Evolutionary conservation across 2,888 invertebrate genomes (phyloP).

Genomic region (Globia sparganii): DNA sequence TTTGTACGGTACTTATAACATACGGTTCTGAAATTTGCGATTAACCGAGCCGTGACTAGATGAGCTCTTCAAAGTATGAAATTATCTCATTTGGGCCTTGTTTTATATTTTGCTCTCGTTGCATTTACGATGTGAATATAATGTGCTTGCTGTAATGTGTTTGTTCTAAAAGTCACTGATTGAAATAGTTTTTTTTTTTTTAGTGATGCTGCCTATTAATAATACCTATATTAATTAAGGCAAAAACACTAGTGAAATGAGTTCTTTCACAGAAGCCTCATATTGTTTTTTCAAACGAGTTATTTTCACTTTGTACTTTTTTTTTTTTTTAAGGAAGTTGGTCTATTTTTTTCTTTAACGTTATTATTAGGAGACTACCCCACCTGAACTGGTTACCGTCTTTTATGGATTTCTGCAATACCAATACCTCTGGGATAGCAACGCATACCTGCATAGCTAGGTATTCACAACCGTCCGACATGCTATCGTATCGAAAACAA

Average conservation of each 20-base stretch:
- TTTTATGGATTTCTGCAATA: background rate
- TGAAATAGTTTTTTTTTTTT: background rate
- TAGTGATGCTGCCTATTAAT: background rate
- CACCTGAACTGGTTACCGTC: background rate
- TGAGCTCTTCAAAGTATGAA: slow-evolving; percentile 23
- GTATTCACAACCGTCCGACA: too few relatives aligned
- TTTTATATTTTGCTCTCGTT: slow-evolving; percentile 11
- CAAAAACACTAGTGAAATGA: background rate
- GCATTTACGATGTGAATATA: background rate
- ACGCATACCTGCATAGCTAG: background rate
- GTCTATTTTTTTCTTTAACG: background rate
- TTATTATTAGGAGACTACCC: background rate
- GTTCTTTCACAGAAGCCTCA: background rate
- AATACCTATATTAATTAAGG: background rate
- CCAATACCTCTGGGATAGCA: background rate
- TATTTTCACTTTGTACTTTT: background rate
- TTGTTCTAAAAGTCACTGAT: background rate
- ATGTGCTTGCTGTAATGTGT: background rate
- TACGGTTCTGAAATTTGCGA: slow-evolving; percentile 29
- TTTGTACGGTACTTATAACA: slow-evolving; percentile 5
- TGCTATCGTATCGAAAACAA: too few relatives aligned
- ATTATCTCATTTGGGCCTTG: slow-evolving; percentile 3
- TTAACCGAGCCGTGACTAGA: slow-evolving; percentile 38
- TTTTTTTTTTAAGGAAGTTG: background rate
- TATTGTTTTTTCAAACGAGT: background rate